Evolutionary conservation across 1,140 invertebrate species (phyloP).

Genomic region (Hycleus cichorii): DNA sequence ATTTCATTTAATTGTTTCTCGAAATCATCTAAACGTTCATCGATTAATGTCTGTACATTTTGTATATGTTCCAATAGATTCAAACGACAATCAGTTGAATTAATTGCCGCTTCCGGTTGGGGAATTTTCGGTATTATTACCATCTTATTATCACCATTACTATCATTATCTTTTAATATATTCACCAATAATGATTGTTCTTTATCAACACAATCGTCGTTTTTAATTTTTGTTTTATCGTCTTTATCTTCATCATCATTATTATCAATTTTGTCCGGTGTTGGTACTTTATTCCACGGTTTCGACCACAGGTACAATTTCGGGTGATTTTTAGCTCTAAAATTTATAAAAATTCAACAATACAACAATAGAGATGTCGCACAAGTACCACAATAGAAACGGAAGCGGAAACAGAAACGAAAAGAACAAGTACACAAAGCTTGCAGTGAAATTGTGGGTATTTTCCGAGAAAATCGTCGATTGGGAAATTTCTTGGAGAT

Average conservation of each 20-base stretch:
- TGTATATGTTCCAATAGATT: constrained; percentile 71
- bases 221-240: constrained; percentile 22
- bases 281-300: constrained; percentile 58
- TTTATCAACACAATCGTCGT: constrained; percentile 17
- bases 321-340: constrained; percentile 67
- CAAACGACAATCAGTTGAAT: constrained; percentile 67
- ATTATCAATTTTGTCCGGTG: constrained; percentile 32
- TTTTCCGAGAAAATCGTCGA: too few species aligned
- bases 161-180: constrained; percentile 28
- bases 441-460: too few species aligned
- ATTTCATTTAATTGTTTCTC: constrained; percentile 64
- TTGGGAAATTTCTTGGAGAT: too few species aligned
- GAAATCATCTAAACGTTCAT: constrained; percentile 62
- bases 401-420: neutral
- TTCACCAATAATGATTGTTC: constrained; percentile 30
- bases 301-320: constrained; percentile 81
- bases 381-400: too few species aligned
- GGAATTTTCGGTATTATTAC: constrained; percentile 47
- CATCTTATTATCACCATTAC: constrained; percentile 21
- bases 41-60: constrained; percentile 63
- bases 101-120: constrained; percentile 73
- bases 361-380: too few species aligned
- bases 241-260: constrained; percentile 17
- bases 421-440: neutral
- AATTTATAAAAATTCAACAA: neutral